These are phyloP conservation scores for Himalopsyche kuldschensis DNA, from an alignment of 2,888 invertebrate genomes.

Conservation along the genomic window DNA sequence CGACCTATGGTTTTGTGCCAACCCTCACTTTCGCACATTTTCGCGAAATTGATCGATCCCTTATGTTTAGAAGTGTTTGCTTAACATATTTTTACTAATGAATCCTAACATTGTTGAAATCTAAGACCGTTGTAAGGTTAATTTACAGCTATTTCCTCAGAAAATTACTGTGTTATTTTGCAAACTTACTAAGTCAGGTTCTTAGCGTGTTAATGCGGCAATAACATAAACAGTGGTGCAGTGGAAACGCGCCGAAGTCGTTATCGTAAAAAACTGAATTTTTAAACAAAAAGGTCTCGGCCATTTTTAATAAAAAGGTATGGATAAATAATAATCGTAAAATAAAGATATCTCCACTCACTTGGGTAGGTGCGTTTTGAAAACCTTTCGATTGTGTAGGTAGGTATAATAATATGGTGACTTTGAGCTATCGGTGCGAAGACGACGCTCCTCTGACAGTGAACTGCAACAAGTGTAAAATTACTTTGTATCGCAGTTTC, in stretches of 20 bases:
- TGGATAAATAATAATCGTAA: conserved; percentile 35
- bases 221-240: background rate
- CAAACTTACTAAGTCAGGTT: background rate
- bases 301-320: conserved; percentile 29
- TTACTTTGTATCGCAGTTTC: no score
- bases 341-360: conserved; percentile 26
- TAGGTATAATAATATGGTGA: background rate
- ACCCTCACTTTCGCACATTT: no score
- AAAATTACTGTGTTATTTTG: no score
- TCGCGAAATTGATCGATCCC: no score
- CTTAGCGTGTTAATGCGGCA: background rate
- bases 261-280: conserved; percentile 16
- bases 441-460: background rate
- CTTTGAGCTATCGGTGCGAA: background rate
- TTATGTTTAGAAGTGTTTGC: no score
- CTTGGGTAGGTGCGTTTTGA: background rate
- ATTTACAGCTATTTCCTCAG: no score
- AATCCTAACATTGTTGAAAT: no score
- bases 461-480: background rate
- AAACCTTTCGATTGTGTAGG: background rate
- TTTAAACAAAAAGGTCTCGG: conserved; percentile 28
- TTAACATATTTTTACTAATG: no score
- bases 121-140: no score
- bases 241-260: background rate
- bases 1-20: no score